Base-by-base conservation (phyloP, 2,888 invertebrate species). In the Helicoverpa assulta region DNA sequence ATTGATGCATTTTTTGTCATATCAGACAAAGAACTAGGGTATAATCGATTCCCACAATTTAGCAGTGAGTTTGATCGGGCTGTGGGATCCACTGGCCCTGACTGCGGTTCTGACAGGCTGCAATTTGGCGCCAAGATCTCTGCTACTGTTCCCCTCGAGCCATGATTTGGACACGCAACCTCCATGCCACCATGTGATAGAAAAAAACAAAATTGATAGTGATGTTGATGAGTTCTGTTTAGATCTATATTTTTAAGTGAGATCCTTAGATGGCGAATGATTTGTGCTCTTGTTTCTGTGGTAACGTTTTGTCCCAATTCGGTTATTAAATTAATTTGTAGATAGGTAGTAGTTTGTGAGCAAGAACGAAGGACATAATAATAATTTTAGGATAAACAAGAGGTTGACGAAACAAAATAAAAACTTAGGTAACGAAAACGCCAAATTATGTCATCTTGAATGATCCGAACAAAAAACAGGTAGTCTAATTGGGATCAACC, bases 31-130 rank as follows among this genome's bases (percentile, higher is more conserved):
- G 64, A 64, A 59, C 62, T 58, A 62, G 70, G 56, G 57, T 73
- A 75, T 85, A 88, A 91, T 90, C 89, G 90, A 91, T 93, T 94
- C 93, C 90, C 93, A 94, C 92, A 91, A 88, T 89, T 83, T 68
- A 78, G 75, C 76, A 81, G 71, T 82, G 76, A 79, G 78, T 78
- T 82, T 85, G 88, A 90, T 90, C 86, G 81, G 78, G 81, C 76
- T 76, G 79, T 83, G 79, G 83, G 86, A 85, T 79, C 79, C 63
- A 77, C 71, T 54, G 72, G 74, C 74, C 82, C 78, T 84, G 83
- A 82, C 77, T 82, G 78, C 61, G 75, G 61, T 70, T 78, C 87
- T 92, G 93, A 92, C 93, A 94, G 90, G 80, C 85, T 58, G 84
- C 88, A 93, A 94, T 94, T 94, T 92, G 80, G 84, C 82, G 77